Base-by-base conservation (phyloP, 2,113 vertebrate species). In the Prunella himalayana region DNA sequence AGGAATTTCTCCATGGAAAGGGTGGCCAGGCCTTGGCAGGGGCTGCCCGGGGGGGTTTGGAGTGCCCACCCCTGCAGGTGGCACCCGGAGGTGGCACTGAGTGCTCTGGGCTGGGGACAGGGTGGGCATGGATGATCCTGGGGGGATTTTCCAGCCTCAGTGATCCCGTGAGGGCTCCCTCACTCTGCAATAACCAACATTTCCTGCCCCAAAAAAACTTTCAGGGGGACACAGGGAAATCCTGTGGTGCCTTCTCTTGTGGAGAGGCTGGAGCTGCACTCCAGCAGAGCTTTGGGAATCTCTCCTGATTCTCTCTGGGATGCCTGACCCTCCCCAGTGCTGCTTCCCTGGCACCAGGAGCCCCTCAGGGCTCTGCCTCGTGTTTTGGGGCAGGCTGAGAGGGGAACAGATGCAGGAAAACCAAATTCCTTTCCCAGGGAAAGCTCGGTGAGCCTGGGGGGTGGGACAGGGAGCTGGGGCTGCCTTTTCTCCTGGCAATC, bases 181-280 rank as follows among this genome's bases (percentile, higher is more conserved):
- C 23, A 0, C 16, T 21, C 49, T 25, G 54, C 65, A 7, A 22
- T 4, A 24, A 33, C 44, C 69, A 72, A 4, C 1, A 2, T 33
- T 18, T 41, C 28, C 39, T 24, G 24, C 37, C 66, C 35, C 66
- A 11, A 8, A 49, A 6, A 3, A n/a, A n/a, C n/a, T 6, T 4
- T 0, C 54, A 14, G 45, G 15, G 44, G 2, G 4, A 21, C 1
- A 2, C 41, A 4, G 3, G 8, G 45, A 19, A 24, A 13, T 7
- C 30, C 18, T 44, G 37, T 1, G 17, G 41, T 1, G 23, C 11
- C 39, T 12, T 3, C 5, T n/a, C 37, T 11, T 1, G 45, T 0
- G 23, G 27, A n/a, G 91, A 5, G 21, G 65, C 75, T 69, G 1
- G 0, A 47, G 69, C 54, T 35, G 30, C 12, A 0, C 50, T 0